A percentile compares a stretch with the other conserved stretches of the same genome.
These are phyloP conservation scores for Chromoteleia sp. DNA, from an alignment of 2,888 invertebrate species.

Conservation along the genomic window DNA sequence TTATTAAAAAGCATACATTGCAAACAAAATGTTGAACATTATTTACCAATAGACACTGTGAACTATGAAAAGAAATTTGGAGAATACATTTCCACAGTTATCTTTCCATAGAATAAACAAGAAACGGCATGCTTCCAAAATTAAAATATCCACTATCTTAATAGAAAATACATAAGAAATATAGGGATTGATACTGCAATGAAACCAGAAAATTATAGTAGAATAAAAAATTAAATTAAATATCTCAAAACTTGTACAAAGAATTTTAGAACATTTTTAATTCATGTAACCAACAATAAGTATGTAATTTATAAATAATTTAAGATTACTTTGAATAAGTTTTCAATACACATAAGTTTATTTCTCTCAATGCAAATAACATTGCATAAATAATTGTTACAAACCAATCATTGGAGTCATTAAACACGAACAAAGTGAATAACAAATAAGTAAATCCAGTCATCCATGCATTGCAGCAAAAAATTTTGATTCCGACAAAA, in stretches of 20 bases:
- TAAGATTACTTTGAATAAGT: too few relatives aligned
- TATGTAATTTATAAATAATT: too few relatives aligned
- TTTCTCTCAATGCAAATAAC: conserved; percentile 3
- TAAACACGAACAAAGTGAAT: conserved; percentile 72
- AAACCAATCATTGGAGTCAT: conserved; percentile 42
- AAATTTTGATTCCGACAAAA: conserved; percentile 62
- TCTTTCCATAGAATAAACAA: conserved; percentile 73
- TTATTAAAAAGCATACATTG: neutral
- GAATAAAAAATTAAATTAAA: neutral
- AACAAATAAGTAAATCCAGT: conserved; percentile 75
- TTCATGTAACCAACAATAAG: too few relatives aligned
- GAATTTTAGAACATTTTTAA: neutral
- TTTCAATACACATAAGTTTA: neutral
- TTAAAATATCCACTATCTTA: conserved; percentile 54
- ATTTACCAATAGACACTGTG: conserved; percentile 77
- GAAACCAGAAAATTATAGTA: conserved; percentile 11
- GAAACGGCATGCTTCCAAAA: conserved; percentile 70
- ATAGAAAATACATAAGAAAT: conserved; percentile 50
- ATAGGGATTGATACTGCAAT: conserved; percentile 49
- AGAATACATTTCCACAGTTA: conserved; percentile 68
- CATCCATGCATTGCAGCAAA: conserved; percentile 73
- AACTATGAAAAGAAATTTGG: conserved; percentile 74
- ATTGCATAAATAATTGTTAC: conserved; percentile 20
- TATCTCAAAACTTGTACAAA: neutral
- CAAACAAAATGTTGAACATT: conserved; percentile 2